phyloP scores from a whole-genome alignment of 2,797 vertebrate species.

The Acomys russatus region DNA sequence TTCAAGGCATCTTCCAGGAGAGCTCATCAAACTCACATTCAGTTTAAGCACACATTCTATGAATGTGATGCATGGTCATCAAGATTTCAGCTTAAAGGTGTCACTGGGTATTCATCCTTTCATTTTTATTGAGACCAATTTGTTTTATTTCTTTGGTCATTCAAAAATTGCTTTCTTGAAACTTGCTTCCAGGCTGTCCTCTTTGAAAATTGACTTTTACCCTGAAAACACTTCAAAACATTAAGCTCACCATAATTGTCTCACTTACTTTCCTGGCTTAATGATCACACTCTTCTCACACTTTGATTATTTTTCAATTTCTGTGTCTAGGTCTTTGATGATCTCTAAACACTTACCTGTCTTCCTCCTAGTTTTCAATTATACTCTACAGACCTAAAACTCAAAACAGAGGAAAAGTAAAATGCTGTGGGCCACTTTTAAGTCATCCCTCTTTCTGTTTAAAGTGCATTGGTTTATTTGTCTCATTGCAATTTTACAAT shows the following conservation, averaged over 20 bases:
- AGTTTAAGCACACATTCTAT: conserved; percentile 47
- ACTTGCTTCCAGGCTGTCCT: conserved; percentile 5
- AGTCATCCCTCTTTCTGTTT: neutral
- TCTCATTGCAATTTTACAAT: neutral
- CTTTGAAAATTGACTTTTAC: conserved; percentile 28
- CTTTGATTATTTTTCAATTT: conserved; percentile 14
- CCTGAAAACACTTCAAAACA: conserved; percentile 10
- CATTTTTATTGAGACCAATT: conserved; percentile 57
- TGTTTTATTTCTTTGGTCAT: conserved; percentile 42
- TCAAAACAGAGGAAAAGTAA: conserved; percentile 53
- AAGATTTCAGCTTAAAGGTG: conserved; percentile 24
- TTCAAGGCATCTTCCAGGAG: conserved; percentile 1
- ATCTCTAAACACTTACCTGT: neutral
- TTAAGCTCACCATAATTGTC: conserved; percentile 39
- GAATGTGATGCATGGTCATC: neutral
- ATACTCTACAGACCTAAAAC: neutral
- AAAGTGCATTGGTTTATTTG: neutral
- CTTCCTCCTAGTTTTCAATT: neutral
- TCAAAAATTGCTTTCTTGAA: conserved; percentile 53
- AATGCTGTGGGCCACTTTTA: neutral
- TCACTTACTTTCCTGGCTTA: neutral
- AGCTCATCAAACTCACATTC: conserved; percentile 52
- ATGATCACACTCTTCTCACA: neutral
- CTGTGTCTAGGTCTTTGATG: neutral
- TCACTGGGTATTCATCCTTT: neutral